A percentile compares a stretch with the other conserved stretches of the same genome.
phyloP scores from a whole-genome alignment of 2,113 vertebrate genomes.

The Grantiella picta region DNA sequence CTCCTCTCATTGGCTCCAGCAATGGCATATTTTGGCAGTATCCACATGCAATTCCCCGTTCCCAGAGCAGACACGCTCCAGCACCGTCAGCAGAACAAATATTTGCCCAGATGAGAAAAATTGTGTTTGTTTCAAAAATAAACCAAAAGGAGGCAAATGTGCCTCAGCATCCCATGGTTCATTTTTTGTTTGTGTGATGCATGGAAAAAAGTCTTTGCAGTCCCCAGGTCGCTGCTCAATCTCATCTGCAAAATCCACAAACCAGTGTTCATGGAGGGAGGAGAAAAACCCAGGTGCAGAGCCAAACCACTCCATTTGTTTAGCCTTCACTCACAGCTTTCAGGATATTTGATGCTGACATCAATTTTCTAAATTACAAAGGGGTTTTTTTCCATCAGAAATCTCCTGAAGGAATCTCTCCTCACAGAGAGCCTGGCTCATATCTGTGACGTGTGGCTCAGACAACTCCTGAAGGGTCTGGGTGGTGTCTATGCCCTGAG shows the following conservation, averaged over 20 bases:
- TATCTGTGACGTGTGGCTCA: fast-evolving
- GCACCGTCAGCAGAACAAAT: neutral
- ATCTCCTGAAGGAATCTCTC: neutral
- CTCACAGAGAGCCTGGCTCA: neutral
- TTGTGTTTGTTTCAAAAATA: neutral
- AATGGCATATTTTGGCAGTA: neutral
- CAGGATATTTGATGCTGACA: neutral
- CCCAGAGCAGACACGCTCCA: neutral
- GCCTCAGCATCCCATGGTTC: neutral
- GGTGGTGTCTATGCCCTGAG: neutral
- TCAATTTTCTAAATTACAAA: neutral
- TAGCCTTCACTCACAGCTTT: neutral
- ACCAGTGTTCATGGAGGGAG: fast-evolving
- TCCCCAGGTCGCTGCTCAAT: neutral
- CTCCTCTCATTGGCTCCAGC: neutral
- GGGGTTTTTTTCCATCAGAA: neutral
- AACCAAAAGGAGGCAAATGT: neutral
- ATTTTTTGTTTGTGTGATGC: neutral
- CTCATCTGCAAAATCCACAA: neutral
- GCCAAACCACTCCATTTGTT: fast-evolving
- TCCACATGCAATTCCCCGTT: fast-evolving
- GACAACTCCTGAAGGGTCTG: fast-evolving
- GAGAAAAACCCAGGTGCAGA: neutral
- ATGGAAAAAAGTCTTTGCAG: fast-evolving
- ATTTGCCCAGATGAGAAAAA: neutral